Percentiles rank a stretch among this genome's conserved stretches.
These are phyloP conservation scores for Muscina levida DNA, from an alignment of 2,888 invertebrate species.

Conservation along the genomic window DNA sequence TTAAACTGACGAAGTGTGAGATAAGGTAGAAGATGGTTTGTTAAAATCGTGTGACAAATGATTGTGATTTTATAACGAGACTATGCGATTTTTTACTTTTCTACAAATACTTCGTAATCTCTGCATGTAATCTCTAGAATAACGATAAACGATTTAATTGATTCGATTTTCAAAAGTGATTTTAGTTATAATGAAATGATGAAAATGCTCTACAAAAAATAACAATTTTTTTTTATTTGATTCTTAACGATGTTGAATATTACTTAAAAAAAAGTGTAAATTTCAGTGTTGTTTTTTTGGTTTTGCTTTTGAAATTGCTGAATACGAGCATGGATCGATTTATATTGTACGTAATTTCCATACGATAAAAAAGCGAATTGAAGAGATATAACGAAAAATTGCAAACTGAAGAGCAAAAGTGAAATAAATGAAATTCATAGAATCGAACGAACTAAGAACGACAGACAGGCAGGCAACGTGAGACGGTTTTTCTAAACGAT, in stretches of 20 bases:
- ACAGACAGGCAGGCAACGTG: constrained; percentile 8
- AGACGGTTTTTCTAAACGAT: background rate
- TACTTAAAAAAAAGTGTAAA: constrained; percentile 21
- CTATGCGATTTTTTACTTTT: too few species aligned
- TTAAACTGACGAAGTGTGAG: too few species aligned
- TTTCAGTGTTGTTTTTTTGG: too few species aligned
- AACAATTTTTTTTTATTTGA: background rate
- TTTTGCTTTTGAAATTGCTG: too few species aligned
- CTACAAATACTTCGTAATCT: background rate
- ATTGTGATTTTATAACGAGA: too few species aligned
- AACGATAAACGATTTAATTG: constrained; percentile 7
- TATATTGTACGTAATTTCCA: constrained; percentile 8
- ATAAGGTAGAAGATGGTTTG: too few species aligned
- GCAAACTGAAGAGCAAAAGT: background rate
- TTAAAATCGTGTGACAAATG: too few species aligned
- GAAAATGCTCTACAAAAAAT: constrained; percentile 2
- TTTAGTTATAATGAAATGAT: constrained; percentile 11
- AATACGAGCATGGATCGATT: background rate
- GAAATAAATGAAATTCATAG: background rate
- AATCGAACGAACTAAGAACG: background rate
- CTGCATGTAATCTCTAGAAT: constrained; percentile 6
- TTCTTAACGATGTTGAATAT: constrained; percentile 30
- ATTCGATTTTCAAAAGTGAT: constrained; percentile 1
- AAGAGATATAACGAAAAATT: background rate
- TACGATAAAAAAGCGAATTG: background rate